Percentiles rank a stretch among this genome's conserved stretches.
Evolutionary conservation across 2,113 vertebrate genomes (phyloP).

Genomic region (Meriones unguiculatus): DNA sequence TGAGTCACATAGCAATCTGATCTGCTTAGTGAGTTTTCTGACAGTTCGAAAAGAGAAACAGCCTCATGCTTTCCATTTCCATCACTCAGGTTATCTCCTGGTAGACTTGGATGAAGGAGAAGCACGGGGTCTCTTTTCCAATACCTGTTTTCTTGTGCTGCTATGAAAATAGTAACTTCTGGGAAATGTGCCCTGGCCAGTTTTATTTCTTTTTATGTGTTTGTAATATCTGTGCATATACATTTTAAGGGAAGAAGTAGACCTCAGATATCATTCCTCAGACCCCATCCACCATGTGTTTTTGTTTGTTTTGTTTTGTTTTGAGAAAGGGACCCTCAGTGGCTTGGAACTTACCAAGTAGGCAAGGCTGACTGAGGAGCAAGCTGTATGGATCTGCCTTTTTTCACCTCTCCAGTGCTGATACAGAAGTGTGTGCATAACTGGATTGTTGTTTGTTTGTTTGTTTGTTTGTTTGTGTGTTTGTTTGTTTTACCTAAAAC

Average conservation of each 20-base stretch:
- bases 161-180: background rate
- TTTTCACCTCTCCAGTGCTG: background rate
- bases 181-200: background rate
- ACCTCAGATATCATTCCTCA: background rate
- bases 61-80: background rate
- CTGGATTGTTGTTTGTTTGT: background rate
- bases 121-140: background rate
- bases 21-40: background rate
- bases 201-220: conserved; percentile 23
- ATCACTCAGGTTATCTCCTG: background rate
- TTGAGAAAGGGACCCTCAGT: background rate
- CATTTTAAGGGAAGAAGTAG: background rate
- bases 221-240: background rate
- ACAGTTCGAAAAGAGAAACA: background rate
- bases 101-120: background rate
- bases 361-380: background rate
- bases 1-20: background rate
- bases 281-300: background rate
- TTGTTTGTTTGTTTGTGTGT: background rate
- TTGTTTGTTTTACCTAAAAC: background rate
- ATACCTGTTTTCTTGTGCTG: background rate
- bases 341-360: background rate
- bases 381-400: background rate
- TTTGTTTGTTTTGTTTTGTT: no score
- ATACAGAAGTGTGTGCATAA: background rate